Percentiles rank a stretch among this genome's conserved stretches.
Evolutionary conservation across 2,113 vertebrate genomes (phyloP).

Genomic region (Falco punctatus): DNA sequence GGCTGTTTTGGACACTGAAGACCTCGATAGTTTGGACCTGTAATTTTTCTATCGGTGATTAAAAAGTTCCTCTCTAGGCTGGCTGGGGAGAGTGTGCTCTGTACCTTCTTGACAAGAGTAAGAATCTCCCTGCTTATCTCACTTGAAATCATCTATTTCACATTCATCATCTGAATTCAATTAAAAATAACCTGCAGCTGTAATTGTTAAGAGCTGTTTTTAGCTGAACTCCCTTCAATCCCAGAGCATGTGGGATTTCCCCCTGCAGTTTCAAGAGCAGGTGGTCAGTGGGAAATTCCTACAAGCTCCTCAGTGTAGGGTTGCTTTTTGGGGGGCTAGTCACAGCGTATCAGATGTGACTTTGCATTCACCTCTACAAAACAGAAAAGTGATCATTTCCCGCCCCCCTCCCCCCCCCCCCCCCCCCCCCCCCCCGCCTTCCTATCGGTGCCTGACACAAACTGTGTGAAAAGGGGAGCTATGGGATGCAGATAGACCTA

Average conservation of each 20-base stretch:
- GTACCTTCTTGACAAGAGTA: neutral
- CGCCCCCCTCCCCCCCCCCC: too few species aligned
- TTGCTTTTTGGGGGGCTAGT: conserved; percentile 10
- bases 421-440: neutral
- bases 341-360: neutral
- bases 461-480: neutral
- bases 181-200: conserved; percentile 78
- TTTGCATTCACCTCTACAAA: neutral
- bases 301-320: neutral
- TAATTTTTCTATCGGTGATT: neutral
- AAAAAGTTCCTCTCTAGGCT: neutral
- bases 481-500: neutral
- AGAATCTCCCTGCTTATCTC: conserved; percentile 44
- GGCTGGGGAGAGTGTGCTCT: neutral
- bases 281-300: conserved; percentile 76
- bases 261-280: conserved; percentile 62
- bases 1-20: neutral
- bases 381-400: neutral
- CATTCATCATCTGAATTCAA: conserved; percentile 62
- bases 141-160: conserved; percentile 39
- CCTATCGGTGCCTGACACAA: neutral
- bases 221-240: conserved; percentile 53
- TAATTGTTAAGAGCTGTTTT: conserved; percentile 68
- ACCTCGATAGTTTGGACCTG: neutral
- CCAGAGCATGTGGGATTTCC: conserved; percentile 69